Conservation (phyloP, 1,140 invertebrate genomes). For the Procambarus virginalis region DNA sequence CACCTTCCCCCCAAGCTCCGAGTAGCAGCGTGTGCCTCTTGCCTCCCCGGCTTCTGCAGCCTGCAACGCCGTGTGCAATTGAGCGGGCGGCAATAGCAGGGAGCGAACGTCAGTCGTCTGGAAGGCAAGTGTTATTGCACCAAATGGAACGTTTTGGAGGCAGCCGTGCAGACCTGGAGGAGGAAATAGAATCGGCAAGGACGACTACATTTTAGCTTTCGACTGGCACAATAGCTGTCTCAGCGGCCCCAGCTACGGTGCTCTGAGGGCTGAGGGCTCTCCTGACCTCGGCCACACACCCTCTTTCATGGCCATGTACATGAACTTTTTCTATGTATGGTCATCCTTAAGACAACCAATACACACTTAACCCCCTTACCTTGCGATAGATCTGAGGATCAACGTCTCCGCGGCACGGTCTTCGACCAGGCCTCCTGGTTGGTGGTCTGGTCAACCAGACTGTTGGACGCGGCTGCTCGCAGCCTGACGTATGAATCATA, state of each 20-base stretch:
- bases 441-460: no score
- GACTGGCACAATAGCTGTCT: not conserved
- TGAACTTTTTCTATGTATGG: no score
- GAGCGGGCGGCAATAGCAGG: slow-evolving; percentile 27
- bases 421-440: no score
- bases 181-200: slow-evolving; percentile 35
- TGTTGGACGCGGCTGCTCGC: no score
- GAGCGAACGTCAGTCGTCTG: slow-evolving; percentile 24
- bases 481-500: no score
- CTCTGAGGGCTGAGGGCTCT: not conserved
- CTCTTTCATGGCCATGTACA: no score
- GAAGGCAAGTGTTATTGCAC: slow-evolving; percentile 43
- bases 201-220: slow-evolving; percentile 41
- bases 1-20: not conserved
- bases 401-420: no score
- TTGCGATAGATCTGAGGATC: no score
- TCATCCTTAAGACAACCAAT: no score
- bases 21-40: not conserved
- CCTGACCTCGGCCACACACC: no score
- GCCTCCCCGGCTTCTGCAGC: not conserved
- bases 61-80: slow-evolving; percentile 32
- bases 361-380: no score
- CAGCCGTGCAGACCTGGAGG: slow-evolving; percentile 29
- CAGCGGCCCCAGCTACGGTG: not conserved
- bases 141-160: slow-evolving; percentile 44